phyloP scores from a whole-genome alignment of 2,113 vertebrate species.

The Triplophysa rosa region DNA sequence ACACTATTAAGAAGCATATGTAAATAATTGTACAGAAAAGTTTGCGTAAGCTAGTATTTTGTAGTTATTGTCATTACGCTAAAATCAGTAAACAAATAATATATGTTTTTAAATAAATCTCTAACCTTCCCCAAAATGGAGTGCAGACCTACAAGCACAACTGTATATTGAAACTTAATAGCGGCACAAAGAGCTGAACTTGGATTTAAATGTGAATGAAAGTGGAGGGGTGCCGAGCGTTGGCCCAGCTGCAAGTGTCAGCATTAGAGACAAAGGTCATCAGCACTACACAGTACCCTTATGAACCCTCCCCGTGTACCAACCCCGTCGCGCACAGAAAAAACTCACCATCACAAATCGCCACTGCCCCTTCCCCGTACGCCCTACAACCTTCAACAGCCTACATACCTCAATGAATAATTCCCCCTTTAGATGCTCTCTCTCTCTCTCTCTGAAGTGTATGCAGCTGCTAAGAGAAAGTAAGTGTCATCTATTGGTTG shows the following conservation, averaged over 20 bases:
- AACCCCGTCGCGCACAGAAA: constrained; percentile 17
- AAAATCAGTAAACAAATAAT: no score
- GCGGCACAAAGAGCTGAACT: constrained; percentile 38
- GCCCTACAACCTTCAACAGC: constrained; percentile 19
- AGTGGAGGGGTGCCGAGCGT: constrained; percentile 73
- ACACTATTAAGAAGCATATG: no score
- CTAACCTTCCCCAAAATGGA: no score
- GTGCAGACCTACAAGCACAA: no score
- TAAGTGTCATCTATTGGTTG: constrained; percentile 54
- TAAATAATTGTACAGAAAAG: no score
- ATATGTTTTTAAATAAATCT: neutral
- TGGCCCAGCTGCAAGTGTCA: constrained; percentile 86
- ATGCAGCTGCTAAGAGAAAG: constrained; percentile 51
- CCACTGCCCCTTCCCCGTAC: neutral
- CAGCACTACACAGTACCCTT: constrained; percentile 31
- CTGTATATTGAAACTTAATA: neutral
- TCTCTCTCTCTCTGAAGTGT: constrained; percentile 43
- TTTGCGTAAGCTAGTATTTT: no score
- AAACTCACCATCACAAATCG: constrained; percentile 58
- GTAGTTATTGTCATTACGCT: no score
- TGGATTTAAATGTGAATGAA: constrained; percentile 40
- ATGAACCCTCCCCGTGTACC: constrained; percentile 35
- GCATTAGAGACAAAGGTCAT: constrained; percentile 46
- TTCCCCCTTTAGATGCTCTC: constrained; percentile 44
- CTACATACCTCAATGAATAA: constrained; percentile 30